Percentiles rank a stretch among this genome's conserved stretches.
These are phyloP conservation scores for Chaunax sp. DNA, from an alignment of 2,797 vertebrate genomes.

Conservation along the genomic window DNA sequence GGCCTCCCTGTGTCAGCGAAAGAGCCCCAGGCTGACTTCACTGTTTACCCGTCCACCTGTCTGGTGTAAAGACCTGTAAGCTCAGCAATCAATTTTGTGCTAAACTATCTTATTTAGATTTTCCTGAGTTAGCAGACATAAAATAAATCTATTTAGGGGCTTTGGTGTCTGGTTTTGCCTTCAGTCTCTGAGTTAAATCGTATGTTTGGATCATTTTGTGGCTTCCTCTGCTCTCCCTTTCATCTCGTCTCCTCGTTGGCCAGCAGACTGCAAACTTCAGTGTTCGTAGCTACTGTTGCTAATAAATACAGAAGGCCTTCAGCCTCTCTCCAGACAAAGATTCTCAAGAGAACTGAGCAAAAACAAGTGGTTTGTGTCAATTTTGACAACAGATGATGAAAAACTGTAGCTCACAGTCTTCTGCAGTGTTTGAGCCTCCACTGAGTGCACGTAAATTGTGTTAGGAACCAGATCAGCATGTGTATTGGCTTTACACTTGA, in stretches of 20 bases:
- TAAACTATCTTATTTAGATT: conserved; percentile 28
- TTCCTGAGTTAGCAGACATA: conserved; percentile 11
- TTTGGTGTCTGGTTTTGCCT: conserved; percentile 69
- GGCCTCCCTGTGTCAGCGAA: conserved; percentile 10
- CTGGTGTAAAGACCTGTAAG: conserved; percentile 30
- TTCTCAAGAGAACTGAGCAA: conserved; percentile 54
- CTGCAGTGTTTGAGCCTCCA: conserved; percentile 44
- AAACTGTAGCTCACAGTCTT: conserved; percentile 40
- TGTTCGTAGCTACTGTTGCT: conserved; percentile 82
- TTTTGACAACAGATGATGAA: conserved; percentile 65
- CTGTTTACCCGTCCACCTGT: conserved; percentile 44
- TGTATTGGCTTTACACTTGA: conserved; percentile 49
- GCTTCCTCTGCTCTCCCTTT: conserved; percentile 60
- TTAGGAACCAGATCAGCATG: conserved; percentile 36
- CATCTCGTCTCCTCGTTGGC: conserved; percentile 60
- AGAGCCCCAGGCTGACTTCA: conserved; percentile 10
- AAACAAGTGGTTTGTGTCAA: conserved; percentile 71
- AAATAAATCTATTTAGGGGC: conserved; percentile 28
- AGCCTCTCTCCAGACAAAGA: conserved; percentile 64
- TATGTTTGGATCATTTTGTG: conserved; percentile 59
- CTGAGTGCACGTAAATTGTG: conserved; percentile 62
- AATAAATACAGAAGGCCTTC: conserved; percentile 76
- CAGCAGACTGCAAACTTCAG: conserved; percentile 60
- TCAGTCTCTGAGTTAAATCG: conserved; percentile 58
- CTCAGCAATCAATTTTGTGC: conserved; percentile 18